phyloP scores from a whole-genome alignment of 2,888 invertebrate species.

The Matsumyia berberina region DNA sequence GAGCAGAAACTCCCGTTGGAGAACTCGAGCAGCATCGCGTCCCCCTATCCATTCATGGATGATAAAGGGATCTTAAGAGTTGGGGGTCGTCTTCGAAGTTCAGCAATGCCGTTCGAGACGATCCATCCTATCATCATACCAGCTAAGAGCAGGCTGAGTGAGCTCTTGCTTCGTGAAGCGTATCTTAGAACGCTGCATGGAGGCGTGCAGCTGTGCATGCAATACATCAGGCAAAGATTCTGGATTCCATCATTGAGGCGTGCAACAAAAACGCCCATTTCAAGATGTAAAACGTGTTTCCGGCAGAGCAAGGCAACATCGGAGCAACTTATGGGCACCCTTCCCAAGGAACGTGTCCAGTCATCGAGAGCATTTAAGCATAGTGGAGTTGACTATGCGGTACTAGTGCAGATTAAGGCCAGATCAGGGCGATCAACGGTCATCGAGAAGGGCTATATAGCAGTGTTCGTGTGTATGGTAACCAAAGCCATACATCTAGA shows the following conservation, averaged over 20 bases:
- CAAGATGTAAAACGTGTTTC: slow-evolving; percentile 1
- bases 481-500: slow-evolving; percentile 15
- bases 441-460: slow-evolving; percentile 11
- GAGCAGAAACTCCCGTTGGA: background rate
- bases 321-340: slow-evolving; percentile 31
- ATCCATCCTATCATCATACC: slow-evolving; percentile 24
- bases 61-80: slow-evolving; percentile 3
- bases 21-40: background rate
- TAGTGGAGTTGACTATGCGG: slow-evolving; percentile 3
- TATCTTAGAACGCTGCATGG: slow-evolving; percentile 14
- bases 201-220: background rate
- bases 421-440: slow-evolving; percentile 5
- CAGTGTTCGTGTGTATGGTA: slow-evolving; percentile 5
- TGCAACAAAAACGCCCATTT: background rate
- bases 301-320: slow-evolving; percentile 1
- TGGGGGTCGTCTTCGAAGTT: slow-evolving; percentile 2
- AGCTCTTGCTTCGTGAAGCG: slow-evolving; percentile 1
- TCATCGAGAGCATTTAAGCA: slow-evolving; percentile 6
- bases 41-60: slow-evolving; percentile 23
- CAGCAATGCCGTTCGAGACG: slow-evolving; percentile 1
- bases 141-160: slow-evolving; percentile 12
- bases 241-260: slow-evolving; percentile 1
- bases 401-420: background rate
- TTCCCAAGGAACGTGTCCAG: slow-evolving; percentile 6
- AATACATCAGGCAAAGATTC: slow-evolving; percentile 10